Percentiles rank a stretch among this genome's conserved stretches.
phyloP scores from a whole-genome alignment of 2,797 vertebrate genomes.

The Melanotaenia nigrans region DNA sequence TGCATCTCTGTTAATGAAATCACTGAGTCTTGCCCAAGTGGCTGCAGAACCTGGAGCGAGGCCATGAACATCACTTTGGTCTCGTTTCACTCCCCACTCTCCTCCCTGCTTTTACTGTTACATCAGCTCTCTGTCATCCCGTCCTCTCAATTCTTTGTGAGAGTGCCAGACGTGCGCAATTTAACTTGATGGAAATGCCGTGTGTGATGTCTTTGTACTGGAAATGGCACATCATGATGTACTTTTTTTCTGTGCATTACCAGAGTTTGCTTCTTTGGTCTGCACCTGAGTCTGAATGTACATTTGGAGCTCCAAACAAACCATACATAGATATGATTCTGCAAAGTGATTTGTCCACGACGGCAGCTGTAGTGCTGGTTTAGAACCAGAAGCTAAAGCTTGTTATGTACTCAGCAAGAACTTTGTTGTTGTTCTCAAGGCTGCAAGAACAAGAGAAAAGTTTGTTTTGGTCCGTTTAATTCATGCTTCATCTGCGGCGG shows the following conservation, averaged over 20 bases:
- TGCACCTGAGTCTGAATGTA: too few species aligned
- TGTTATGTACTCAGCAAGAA: too few species aligned
- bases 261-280: too few species aligned
- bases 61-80: constrained; percentile 65
- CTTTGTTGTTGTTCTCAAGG: too few species aligned
- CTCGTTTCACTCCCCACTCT: constrained; percentile 25
- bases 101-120: constrained; percentile 10
- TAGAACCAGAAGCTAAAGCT: too few species aligned
- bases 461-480: too few species aligned
- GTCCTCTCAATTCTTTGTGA: constrained; percentile 3
- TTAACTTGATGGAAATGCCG: constrained; percentile 2
- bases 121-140: constrained; percentile 17
- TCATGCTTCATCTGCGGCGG: too few species aligned
- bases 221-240: neutral
- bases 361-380: too few species aligned
- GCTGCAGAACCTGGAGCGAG: constrained; percentile 57
- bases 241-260: neutral
- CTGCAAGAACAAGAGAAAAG: too few species aligned
- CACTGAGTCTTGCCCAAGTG: constrained; percentile 61
- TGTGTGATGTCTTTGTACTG: neutral
- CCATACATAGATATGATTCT: too few species aligned
- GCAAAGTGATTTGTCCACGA: too few species aligned
- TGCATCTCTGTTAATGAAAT: constrained; percentile 73
- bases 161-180: neutral
- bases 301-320: too few species aligned